Conservation (phyloP, 1,140 invertebrate species). For the Cyclina sinensis region DNA sequence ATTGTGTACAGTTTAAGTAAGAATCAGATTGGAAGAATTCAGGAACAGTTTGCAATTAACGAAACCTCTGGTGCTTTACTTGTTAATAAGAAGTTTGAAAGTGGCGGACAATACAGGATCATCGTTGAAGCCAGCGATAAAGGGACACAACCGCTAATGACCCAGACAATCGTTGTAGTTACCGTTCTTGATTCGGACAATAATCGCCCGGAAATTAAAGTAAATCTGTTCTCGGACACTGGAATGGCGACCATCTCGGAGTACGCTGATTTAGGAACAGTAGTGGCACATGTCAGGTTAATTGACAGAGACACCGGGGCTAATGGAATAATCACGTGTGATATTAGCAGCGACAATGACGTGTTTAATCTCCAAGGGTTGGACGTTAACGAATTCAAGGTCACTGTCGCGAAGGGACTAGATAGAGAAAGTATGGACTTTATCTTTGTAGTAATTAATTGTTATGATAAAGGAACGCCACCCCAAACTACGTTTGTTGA, state of each 20-base stretch:
- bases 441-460: constrained; percentile 75
- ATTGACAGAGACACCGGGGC: constrained; percentile 77
- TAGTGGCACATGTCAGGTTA: constrained; percentile 78
- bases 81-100: constrained; percentile 86
- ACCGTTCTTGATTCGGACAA: constrained; percentile 96
- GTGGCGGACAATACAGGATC: constrained; percentile 85
- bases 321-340: constrained; percentile 79
- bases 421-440: constrained; percentile 93
- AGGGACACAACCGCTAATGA: constrained; percentile 85
- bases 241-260: constrained; percentile 74
- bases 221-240: constrained; percentile 73
- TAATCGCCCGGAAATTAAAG: constrained; percentile 94
- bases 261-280: constrained; percentile 74
- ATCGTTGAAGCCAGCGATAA: constrained; percentile 87
- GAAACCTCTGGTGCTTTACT: constrained; percentile 94
- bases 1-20: constrained; percentile 78
- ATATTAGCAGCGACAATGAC: constrained; percentile 61
- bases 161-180: constrained; percentile 90
- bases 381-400: constrained; percentile 77
- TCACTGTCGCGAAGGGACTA: constrained; percentile 91
- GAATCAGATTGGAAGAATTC: constrained; percentile 68
- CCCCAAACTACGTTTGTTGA: constrained; percentile 93
- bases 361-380: constrained; percentile 76
- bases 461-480: constrained; percentile 90
- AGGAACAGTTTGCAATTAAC: constrained; percentile 91